These are phyloP conservation scores for Haliaeetus leucogaster DNA, from an alignment of 2,113 vertebrate genomes.

Conservation along the genomic window DNA sequence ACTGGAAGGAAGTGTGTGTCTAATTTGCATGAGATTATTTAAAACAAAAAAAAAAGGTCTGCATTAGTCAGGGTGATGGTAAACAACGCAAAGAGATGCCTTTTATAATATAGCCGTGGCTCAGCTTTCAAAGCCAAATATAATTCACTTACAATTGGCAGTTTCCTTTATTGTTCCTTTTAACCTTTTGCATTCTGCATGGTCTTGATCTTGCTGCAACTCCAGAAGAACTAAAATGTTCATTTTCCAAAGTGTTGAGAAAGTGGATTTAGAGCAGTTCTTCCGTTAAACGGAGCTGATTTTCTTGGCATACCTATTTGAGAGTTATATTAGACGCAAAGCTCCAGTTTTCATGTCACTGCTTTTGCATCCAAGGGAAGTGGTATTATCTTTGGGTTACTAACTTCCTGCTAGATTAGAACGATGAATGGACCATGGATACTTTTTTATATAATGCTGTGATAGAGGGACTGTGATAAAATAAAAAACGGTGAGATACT, in stretches of 20 bases:
- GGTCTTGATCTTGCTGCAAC: constrained; percentile 55
- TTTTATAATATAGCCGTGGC: constrained; percentile 78
- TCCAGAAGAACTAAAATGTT: not conserved
- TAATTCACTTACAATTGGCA: constrained; percentile 79
- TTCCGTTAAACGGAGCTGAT: not conserved
- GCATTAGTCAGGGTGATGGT: constrained; percentile 84
- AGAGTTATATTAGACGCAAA: not conserved
- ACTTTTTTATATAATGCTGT: not conserved
- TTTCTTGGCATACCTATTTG: not conserved
- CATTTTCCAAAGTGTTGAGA: not conserved
- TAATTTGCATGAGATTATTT: constrained; percentile 90
- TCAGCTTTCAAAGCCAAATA: constrained; percentile 79
- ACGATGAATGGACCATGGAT: not conserved
- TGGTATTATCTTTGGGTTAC: not conserved
- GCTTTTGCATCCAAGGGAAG: not conserved
- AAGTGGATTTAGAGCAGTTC: not conserved
- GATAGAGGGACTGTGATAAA: not conserved
- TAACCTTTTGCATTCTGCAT: constrained; percentile 78
- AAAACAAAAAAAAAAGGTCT: constrained; percentile 83
- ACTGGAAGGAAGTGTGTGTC: constrained; percentile 86
- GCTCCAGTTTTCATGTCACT: not conserved
- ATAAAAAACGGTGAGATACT: not conserved
- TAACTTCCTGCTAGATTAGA: not conserved
- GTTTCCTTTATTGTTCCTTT: constrained; percentile 77
- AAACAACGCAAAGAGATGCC: constrained; percentile 79